phyloP scores from a whole-genome alignment of 1,140 invertebrate species.

The Helicoverpa armigera region DNA sequence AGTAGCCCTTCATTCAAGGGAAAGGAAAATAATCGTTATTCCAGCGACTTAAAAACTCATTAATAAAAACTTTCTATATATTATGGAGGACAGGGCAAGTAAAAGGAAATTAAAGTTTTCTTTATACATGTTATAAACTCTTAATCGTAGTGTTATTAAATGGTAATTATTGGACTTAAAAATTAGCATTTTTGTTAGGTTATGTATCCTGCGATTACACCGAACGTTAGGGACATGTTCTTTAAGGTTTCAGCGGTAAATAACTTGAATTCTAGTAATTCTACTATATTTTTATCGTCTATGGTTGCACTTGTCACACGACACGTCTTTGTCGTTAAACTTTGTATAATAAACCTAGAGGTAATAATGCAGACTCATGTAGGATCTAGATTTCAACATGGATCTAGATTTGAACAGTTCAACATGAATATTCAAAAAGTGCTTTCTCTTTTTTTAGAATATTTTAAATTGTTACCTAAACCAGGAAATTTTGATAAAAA shows the following conservation, averaged over 20 bases:
- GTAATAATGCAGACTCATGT: slow-evolving; percentile 21
- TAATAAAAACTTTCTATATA: slow-evolving; percentile 11
- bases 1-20: neutral
- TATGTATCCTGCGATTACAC: too few relatives aligned
- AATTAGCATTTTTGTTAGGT: too few relatives aligned
- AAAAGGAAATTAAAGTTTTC: neutral
- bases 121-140: neutral
- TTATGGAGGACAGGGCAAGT: neutral
- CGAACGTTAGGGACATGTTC: too few relatives aligned
- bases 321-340: too few relatives aligned
- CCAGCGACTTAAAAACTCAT: neutral
- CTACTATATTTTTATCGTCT: too few relatives aligned
- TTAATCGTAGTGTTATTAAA: slow-evolving; percentile 11
- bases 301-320: too few relatives aligned
- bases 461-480: neutral
- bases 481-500: too few relatives aligned
- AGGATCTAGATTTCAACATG: slow-evolving; percentile 17
- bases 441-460: slow-evolving; percentile 16
- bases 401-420: slow-evolving; percentile 22
- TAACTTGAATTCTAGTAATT: too few relatives aligned
- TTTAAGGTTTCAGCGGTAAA: too few relatives aligned
- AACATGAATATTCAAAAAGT: slow-evolving; percentile 2
- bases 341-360: neutral
- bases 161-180: neutral
- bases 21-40: neutral